Conservation (phyloP, 2,888 invertebrate genomes). For the Trichopoda pennipes region DNA sequence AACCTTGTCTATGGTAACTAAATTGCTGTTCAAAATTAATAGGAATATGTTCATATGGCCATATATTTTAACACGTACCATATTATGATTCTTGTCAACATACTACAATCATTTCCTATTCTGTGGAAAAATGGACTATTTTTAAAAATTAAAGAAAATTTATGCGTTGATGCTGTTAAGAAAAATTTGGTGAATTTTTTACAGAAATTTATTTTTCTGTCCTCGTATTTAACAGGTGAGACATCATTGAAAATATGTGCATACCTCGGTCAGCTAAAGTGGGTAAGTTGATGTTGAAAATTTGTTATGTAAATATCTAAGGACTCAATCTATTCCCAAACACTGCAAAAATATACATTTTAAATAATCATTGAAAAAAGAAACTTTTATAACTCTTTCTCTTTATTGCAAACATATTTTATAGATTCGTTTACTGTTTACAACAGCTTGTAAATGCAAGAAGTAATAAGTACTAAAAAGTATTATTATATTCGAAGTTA, state of each 20-base stretch:
- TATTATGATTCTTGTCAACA: too few species aligned
- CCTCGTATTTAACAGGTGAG: not conserved
- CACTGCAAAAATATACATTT: slow-evolving; percentile 18
- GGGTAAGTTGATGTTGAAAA: slow-evolving; percentile 8
- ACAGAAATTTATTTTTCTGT: not conserved
- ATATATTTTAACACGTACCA: too few species aligned
- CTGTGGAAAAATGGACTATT: too few species aligned
- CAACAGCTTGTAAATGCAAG: not conserved
- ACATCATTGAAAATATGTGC: not conserved
- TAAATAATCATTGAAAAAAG: slow-evolving; percentile 13
- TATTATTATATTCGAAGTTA: not conserved
- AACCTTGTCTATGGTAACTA: too few species aligned
- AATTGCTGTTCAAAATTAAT: too few species aligned
- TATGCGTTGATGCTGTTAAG: too few species aligned
- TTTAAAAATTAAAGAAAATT: too few species aligned
- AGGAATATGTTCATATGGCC: too few species aligned
- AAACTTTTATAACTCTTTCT: slow-evolving; percentile 2
- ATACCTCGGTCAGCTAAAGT: not conserved
- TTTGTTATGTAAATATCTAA: slow-evolving; percentile 36
- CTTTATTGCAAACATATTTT: not conserved
- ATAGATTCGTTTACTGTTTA: not conserved
- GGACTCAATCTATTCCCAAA: slow-evolving; percentile 10
- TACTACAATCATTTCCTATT: too few species aligned
- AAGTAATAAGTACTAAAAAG: not conserved
- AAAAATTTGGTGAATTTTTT: too few species aligned